A percentile compares a stretch with the other conserved stretches of the same genome.
Conservation (phyloP, 2,888 invertebrate species). For the Yponomeuta evonymella region DNA sequence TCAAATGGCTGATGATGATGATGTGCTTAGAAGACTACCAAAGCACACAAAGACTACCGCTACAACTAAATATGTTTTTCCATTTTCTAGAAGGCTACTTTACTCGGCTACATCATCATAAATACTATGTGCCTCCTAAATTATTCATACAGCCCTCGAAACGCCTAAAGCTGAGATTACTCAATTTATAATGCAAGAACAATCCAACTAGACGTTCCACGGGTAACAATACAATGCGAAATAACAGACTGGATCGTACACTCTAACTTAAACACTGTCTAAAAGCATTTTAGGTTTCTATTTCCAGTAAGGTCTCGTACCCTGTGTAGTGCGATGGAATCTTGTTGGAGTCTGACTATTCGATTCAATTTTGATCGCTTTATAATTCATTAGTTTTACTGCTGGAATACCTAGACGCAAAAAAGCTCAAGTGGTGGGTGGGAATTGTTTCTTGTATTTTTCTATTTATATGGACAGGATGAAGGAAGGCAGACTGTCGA, state of each 20-base stretch:
- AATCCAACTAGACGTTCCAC: conserved; percentile 3
- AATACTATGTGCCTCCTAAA: conserved; percentile 2
- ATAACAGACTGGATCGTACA: background rate
- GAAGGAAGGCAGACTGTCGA: no score
- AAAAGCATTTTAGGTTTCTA: background rate
- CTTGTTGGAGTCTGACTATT: conserved; percentile 2
- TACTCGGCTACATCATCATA: background rate
- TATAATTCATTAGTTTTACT: background rate
- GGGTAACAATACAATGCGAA: background rate
- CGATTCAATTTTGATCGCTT: conserved; percentile 1
- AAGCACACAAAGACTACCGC: background rate
- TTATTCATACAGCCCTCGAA: conserved; percentile 4
- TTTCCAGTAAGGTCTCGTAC: background rate
- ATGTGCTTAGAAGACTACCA: background rate
- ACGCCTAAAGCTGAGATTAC: conserved; percentile 13
- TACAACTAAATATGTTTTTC: background rate
- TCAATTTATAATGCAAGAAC: conserved; percentile 15
- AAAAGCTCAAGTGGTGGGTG: no score
- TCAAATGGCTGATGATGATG: no score
- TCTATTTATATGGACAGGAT: no score
- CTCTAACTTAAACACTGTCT: background rate
- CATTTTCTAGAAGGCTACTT: background rate
- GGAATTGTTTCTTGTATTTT: no score
- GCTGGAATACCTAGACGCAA: background rate
- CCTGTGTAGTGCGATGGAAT: background rate